These are phyloP conservation scores for Odobenus rosmarus DNA, from an alignment of 2,113 vertebrate species.

Conservation along the genomic window DNA sequence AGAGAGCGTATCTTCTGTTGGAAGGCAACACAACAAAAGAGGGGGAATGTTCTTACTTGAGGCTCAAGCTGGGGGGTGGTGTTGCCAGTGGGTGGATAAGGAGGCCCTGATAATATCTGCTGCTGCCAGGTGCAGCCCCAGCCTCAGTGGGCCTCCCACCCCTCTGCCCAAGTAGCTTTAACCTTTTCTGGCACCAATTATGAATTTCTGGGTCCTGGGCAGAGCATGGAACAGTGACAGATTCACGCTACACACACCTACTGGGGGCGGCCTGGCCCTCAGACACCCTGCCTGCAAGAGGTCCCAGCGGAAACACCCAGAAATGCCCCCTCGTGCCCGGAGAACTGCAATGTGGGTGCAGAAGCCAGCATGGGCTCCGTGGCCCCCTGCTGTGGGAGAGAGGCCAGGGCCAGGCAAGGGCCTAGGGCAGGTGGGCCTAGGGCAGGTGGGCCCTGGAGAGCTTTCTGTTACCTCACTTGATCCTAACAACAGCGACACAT, in stretches of 20 bases:
- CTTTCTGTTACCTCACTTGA: neutral
- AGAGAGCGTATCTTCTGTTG: slow-evolving; percentile 23
- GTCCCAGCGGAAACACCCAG: neutral
- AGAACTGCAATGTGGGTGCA: neutral
- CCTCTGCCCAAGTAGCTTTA: neutral
- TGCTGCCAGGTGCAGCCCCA: slow-evolving; percentile 62
- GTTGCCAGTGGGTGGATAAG: slow-evolving; percentile 55
- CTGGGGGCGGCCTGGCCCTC: neutral
- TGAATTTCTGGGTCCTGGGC: neutral
- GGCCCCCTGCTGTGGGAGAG: neutral
- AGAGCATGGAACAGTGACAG: neutral
- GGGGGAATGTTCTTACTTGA: slow-evolving; percentile 53
- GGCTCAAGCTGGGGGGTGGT: slow-evolving; percentile 58
- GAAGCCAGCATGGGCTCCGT: rapidly evolving
- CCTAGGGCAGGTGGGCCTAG: neutral
- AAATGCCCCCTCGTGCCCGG: neutral
- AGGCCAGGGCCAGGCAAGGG: neutral
- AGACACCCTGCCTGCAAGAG: neutral
- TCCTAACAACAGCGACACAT: neutral
- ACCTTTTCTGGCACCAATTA: neutral
- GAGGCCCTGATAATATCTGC: slow-evolving; percentile 43
- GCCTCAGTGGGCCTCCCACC: neutral
- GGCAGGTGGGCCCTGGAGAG: neutral
- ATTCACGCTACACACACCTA: neutral
- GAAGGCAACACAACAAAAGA: slow-evolving; percentile 75